phyloP scores from a whole-genome alignment of 2,113 vertebrate species.

The Holacanthus passer region DNA sequence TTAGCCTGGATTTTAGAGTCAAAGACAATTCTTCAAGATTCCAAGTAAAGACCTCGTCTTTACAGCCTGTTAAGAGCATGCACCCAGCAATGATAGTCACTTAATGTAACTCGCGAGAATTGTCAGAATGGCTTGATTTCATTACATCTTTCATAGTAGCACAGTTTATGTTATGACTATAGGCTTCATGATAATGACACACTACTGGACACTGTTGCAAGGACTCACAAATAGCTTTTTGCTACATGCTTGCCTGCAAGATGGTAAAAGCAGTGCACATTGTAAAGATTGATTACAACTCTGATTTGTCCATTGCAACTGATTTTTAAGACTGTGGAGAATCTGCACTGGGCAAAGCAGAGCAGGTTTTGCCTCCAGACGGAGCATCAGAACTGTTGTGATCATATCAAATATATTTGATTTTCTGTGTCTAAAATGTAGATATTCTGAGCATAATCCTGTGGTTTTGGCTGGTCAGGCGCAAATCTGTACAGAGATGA shows the following conservation, averaged over 20 bases:
- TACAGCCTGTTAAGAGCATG: background rate
- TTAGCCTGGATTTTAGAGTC: slow-evolving; percentile 11
- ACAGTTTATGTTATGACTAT: background rate
- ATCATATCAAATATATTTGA: background rate
- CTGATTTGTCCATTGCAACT: background rate
- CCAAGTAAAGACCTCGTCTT: background rate
- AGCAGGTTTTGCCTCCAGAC: background rate
- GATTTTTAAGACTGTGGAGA: background rate
- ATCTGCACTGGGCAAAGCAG: background rate
- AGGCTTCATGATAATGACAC: background rate
- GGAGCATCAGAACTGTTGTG: background rate
- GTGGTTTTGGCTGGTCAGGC: background rate
- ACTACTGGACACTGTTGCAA: background rate
- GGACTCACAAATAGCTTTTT: background rate
- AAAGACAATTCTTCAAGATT: slow-evolving; percentile 5
- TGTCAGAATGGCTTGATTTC: background rate
- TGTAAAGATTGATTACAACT: background rate
- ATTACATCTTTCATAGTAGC: background rate
- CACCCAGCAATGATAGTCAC: slow-evolving; percentile 1
- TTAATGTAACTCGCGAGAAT: background rate
- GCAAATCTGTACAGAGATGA: background rate
- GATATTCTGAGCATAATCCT: background rate
- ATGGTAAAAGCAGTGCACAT: background rate
- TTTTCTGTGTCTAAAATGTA: background rate
- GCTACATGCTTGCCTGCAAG: background rate